Evolutionary conservation across 2,888 invertebrate species (phyloP).

Genomic region (Teleogryllus oceanicus): DNA sequence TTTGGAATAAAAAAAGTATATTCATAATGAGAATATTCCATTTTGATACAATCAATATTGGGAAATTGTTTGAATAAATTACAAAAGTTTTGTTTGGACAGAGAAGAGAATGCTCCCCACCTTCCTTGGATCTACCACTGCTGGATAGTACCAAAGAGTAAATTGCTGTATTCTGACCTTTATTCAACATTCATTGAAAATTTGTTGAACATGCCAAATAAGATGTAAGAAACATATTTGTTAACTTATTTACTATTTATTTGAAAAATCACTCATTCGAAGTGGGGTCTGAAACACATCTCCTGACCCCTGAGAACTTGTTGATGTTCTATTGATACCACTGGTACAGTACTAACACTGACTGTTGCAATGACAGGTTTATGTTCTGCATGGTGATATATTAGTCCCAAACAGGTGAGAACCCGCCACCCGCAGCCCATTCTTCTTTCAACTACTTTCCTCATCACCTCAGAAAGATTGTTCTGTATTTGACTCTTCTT

Average conservation of each 20-base stretch:
- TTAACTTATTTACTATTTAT: background rate
- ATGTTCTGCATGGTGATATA: slow-evolving; percentile 30
- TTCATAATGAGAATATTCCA: no score
- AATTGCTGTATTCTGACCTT: no score
- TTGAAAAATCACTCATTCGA: slow-evolving; percentile 29
- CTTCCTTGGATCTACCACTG: no score
- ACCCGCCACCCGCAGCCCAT: slow-evolving; percentile 24
- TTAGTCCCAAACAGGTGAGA: slow-evolving; percentile 26
- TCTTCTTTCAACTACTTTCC: slow-evolving; percentile 28
- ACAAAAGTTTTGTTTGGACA: no score
- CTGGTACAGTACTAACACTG: slow-evolving; percentile 30
- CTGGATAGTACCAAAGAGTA: no score
- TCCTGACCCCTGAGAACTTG: slow-evolving; percentile 25
- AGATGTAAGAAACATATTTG: no score
- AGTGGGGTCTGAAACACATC: slow-evolving; percentile 32
- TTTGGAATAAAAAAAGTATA: no score
- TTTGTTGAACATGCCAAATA: no score
- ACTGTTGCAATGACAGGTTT: slow-evolving; percentile 35
- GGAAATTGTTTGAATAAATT: no score
- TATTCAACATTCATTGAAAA: no score
- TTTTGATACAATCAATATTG: no score
- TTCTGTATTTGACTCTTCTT: slow-evolving; percentile 36
- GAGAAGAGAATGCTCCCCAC: no score
- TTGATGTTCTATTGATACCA: slow-evolving; percentile 28
- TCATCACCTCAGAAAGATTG: slow-evolving; percentile 34